A percentile compares a stretch with the other conserved stretches of the same genome.
Conservation (phyloP, 92 coral and sea anemone genomes). For the Blastomussa wellsi region DNA sequence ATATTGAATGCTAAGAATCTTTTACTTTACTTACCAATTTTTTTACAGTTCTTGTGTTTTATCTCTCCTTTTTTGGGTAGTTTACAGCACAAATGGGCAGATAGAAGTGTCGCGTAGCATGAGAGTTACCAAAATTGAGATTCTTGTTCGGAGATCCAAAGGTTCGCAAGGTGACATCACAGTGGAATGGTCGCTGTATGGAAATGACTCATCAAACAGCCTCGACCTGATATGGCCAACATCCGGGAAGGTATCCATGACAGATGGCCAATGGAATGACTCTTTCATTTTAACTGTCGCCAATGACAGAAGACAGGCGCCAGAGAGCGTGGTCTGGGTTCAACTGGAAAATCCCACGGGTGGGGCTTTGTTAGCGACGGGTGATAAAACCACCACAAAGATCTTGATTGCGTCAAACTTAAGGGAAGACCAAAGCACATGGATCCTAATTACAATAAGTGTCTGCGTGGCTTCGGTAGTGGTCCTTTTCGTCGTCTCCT, state of each 20-base stretch:
- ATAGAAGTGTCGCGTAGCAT: constrained; percentile 51
- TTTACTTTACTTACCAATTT: too few species aligned
- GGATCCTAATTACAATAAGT: neutral
- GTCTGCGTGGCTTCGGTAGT: neutral
- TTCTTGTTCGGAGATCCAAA: constrained; percentile 78
- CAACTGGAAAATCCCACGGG: constrained; percentile 56
- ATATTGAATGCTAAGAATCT: too few species aligned
- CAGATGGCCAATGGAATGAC: constrained; percentile 85
- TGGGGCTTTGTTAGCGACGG: constrained; percentile 69
- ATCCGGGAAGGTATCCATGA: constrained; percentile 56
- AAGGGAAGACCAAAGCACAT: neutral
- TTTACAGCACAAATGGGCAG: constrained; percentile 56
- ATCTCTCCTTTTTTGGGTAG: constrained; percentile 20
- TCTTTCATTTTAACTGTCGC: constrained; percentile 61
- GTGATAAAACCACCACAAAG: constrained; percentile 46
- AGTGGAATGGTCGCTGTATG: constrained; percentile 75
- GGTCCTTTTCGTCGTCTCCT: neutral
- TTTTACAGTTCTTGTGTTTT: too few species aligned
- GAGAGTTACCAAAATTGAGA: constrained; percentile 52
- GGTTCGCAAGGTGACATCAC: constrained; percentile 82
- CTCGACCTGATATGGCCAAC: constrained; percentile 63
- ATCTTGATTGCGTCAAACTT: constrained; percentile 31
- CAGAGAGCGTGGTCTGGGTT: constrained; percentile 51
- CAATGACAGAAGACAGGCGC: constrained; percentile 38
- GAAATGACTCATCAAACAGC: neutral